These are phyloP conservation scores for Petrocephalus microphthalmus DNA, from an alignment of 2,113 vertebrate genomes.

Conservation along the genomic window DNA sequence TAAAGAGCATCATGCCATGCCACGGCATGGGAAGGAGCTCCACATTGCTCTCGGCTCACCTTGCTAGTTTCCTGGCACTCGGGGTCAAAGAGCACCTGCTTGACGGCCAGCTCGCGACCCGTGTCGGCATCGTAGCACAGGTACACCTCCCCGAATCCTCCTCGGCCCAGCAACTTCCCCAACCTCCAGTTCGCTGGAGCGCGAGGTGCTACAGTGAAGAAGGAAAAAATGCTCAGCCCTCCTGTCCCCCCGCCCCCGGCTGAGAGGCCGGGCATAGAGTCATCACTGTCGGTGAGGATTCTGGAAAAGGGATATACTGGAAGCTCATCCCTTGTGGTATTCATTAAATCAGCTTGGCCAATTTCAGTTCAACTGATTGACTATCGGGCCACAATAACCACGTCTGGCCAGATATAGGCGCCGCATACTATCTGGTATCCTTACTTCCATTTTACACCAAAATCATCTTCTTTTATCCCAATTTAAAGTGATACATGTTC, in stretches of 20 bases:
- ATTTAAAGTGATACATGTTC: background rate
- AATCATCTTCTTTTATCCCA: no score
- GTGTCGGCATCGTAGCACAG: constrained; percentile 85
- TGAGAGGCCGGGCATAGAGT: background rate
- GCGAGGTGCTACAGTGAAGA: constrained; percentile 60
- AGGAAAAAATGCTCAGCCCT: background rate
- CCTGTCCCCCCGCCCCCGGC: background rate
- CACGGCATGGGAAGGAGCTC: background rate
- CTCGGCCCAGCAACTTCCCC: constrained; percentile 79
- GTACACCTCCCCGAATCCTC: constrained; percentile 84
- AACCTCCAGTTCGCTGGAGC: constrained; percentile 85
- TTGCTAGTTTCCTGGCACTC: constrained; percentile 85
- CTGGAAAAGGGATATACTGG: background rate
- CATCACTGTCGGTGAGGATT: background rate
- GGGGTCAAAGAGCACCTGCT: constrained; percentile 83
- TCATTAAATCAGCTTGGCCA: no score
- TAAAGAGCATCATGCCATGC: background rate
- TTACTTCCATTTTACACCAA: no score
- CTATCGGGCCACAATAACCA: no score
- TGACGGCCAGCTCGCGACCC: constrained; percentile 79
- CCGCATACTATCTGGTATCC: no score
- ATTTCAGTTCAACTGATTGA: no score
- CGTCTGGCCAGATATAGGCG: no score
- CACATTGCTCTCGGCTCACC: constrained; percentile 43
- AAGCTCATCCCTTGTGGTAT: background rate